A percentile compares a stretch with the other conserved stretches of the same genome.
These are phyloP conservation scores for Lycaena phlaeas DNA, from an alignment of 2,888 invertebrate genomes.

Conservation along the genomic window DNA sequence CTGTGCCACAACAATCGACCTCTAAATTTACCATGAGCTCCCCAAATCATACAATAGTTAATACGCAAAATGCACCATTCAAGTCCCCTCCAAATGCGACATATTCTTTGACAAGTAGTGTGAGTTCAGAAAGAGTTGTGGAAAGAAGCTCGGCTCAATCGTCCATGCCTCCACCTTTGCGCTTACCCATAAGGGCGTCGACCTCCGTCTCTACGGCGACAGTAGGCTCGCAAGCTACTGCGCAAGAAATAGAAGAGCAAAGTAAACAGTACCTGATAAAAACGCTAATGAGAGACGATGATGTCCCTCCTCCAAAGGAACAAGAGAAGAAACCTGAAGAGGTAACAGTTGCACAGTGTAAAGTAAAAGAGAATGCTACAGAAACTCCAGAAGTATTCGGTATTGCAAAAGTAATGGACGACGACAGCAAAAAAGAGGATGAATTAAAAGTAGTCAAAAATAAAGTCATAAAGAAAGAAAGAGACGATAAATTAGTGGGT, in stretches of 20 bases:
- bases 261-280: conserved; percentile 89
- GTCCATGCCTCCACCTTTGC: conserved; percentile 52
- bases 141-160: conserved; percentile 19
- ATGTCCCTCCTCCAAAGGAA: conserved; percentile 78
- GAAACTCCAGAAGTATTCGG: conserved; percentile 72
- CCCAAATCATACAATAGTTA: conserved; percentile 23
- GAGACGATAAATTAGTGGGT: conserved; percentile 42
- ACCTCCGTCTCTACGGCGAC: conserved; percentile 51
- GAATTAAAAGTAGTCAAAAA: conserved; percentile 28
- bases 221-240: conserved; percentile 59
- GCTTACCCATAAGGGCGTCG: conserved; percentile 40
- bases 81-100: conserved; percentile 35
- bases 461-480: conserved; percentile 30
- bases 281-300: conserved; percentile 89
- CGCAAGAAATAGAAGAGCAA: conserved; percentile 76
- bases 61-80: conserved; percentile 26
- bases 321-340: conserved; percentile 72
- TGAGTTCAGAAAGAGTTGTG: conserved; percentile 17
- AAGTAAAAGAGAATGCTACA: conserved; percentile 43
- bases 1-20: conserved; percentile 34
- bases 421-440: conserved; percentile 34
- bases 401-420: conserved; percentile 57
- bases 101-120: conserved; percentile 22
- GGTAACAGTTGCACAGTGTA: conserved; percentile 57
- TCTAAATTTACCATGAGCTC: conserved; percentile 28